Conservation (phyloP, 2,888 invertebrate species). For the Pilophorus perplexus region DNA sequence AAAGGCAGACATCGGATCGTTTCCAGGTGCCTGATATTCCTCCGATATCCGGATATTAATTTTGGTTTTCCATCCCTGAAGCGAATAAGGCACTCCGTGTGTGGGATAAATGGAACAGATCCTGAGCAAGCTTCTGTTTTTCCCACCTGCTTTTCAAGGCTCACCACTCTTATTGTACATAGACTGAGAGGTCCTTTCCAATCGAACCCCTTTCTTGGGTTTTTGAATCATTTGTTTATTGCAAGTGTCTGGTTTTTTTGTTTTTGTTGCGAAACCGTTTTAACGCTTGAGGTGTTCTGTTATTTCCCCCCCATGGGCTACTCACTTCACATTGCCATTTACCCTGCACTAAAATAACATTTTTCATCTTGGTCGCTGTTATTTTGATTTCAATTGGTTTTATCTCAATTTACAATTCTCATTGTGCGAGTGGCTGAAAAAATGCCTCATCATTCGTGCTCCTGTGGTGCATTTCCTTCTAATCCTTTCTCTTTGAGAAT, state of each 20-base stretch:
- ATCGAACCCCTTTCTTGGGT: not conserved
- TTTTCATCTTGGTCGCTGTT: not conserved
- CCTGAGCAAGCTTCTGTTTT: no score
- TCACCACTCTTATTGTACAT: constrained; percentile 4
- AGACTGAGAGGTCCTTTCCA: not conserved
- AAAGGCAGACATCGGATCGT: no score
- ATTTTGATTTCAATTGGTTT: constrained; percentile 6
- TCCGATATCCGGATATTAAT: no score
- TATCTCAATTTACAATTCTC: not conserved
- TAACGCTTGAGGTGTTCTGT: constrained; percentile 45
- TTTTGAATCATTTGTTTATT: not conserved
- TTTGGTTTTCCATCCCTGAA: no score
- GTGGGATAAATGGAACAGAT: no score
- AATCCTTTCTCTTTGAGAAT: constrained; percentile 21
- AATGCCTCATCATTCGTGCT: not conserved
- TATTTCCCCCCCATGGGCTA: constrained; percentile 40
- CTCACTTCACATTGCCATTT: constrained; percentile 41
- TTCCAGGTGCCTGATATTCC: no score
- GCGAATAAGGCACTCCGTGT: no score
- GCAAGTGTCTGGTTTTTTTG: not conserved
- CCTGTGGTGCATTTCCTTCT: constrained; percentile 25
- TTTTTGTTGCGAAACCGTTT: constrained; percentile 8
- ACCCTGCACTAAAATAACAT: constrained; percentile 43
- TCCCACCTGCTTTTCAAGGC: no score
- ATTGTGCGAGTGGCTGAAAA: no score